These are phyloP conservation scores for Pachyuromys duprasi DNA, from an alignment of 2,797 vertebrate species.

Conservation along the genomic window DNA sequence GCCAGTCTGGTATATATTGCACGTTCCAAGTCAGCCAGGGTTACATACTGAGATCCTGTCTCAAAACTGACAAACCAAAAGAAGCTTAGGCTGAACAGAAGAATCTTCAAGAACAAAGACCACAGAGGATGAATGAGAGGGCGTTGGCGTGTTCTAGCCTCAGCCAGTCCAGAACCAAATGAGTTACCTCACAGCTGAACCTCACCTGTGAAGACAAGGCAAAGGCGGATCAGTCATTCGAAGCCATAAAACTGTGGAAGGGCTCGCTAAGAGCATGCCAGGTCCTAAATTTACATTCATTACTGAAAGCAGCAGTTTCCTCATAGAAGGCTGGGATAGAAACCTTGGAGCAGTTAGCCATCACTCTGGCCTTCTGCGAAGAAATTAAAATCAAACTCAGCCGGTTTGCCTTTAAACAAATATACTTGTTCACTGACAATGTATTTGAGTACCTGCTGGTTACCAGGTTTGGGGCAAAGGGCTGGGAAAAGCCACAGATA, in stretches of 20 bases:
- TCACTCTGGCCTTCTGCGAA: not conserved
- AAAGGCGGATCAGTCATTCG: conserved; percentile 17
- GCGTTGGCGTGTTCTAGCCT: not conserved
- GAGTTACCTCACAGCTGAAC: not conserved
- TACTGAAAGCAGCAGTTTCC: conserved; percentile 13
- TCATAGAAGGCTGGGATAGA: conserved; percentile 3
- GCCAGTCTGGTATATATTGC: not conserved
- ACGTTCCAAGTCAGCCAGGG: not conserved
- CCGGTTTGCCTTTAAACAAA: not conserved
- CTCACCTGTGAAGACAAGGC: not conserved
- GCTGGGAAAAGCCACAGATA: not conserved
- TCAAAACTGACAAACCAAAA: not conserved
- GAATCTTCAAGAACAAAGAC: not conserved
- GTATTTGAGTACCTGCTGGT: not conserved
- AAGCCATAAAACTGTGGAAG: conserved; percentile 36
- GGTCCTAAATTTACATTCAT: conserved; percentile 59
- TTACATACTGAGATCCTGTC: not conserved
- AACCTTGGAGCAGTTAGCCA: conserved; percentile 2
- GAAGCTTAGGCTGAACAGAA: not conserved
- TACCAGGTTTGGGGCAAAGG: not conserved
- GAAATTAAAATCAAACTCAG: not conserved
- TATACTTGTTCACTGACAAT: not conserved
- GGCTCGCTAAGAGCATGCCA: not conserved
- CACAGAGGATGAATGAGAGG: not conserved
- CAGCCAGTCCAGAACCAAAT: not conserved